phyloP scores from a whole-genome alignment of 2,888 invertebrate species.

The Trichogramma dendrolimi region DNA sequence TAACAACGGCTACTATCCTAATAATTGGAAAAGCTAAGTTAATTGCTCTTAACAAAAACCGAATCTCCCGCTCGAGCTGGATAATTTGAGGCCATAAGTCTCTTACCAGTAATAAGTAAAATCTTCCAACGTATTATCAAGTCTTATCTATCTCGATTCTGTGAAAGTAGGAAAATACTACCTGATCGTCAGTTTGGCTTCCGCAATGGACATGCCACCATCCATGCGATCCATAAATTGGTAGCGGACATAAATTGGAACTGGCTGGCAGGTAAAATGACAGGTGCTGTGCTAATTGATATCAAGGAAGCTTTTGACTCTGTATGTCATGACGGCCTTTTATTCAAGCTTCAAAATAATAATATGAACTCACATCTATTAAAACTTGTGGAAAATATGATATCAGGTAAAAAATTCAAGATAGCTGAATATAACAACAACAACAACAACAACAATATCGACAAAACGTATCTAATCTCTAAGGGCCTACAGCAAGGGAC shows the following conservation, averaged over 20 bases:
- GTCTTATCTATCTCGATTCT: neutral
- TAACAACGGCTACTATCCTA: conserved; percentile 37
- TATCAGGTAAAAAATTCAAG: neutral
- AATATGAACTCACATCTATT: neutral
- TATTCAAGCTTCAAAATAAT: conserved; percentile 15
- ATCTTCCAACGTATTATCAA: conserved; percentile 31
- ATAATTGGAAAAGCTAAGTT: conserved; percentile 32
- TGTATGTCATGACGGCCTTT: conserved; percentile 9
- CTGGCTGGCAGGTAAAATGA: conserved; percentile 4
- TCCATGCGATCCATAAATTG: conserved; percentile 27
- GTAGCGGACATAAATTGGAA: conserved; percentile 16
- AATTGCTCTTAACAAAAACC: conserved; percentile 25
- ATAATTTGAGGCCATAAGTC: conserved; percentile 33
- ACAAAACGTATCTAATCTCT: neutral
- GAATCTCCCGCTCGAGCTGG: conserved; percentile 9
- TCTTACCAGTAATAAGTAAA: conserved; percentile 33
- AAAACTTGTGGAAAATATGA: conserved; percentile 4
- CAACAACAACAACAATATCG: neutral
- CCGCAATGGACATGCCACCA: conserved; percentile 25
- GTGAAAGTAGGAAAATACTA: conserved; percentile 20
- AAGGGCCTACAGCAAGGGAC: conserved; percentile 28
- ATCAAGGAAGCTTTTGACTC: conserved; percentile 22
- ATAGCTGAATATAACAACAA: neutral
- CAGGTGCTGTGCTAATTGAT: conserved; percentile 23
- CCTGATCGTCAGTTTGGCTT: conserved; percentile 31